Conservation (phyloP, 2,113 vertebrate species). For the Thomomys bottae region DNA sequence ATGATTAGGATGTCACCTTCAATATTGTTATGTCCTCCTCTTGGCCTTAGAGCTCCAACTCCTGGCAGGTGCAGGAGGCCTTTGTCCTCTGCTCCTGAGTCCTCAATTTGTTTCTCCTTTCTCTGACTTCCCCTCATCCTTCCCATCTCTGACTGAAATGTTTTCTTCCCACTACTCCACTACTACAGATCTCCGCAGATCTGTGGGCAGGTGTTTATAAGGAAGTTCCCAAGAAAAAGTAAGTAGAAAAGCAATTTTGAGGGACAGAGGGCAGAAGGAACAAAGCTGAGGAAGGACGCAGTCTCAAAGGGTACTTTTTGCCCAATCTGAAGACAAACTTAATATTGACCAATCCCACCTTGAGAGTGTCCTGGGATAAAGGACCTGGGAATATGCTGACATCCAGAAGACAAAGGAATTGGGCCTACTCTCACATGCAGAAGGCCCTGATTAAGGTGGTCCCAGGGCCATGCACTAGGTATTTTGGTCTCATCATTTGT, state of each 20-base stretch:
- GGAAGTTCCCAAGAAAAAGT: slow-evolving; percentile 32
- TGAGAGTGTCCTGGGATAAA: neutral
- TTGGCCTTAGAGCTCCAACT: neutral
- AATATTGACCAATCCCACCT: slow-evolving; percentile 27
- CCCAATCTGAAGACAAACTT: neutral
- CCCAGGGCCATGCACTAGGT: neutral
- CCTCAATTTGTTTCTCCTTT: neutral
- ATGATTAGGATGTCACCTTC: neutral
- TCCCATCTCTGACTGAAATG: neutral
- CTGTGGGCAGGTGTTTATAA: slow-evolving; percentile 32
- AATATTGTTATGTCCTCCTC: neutral
- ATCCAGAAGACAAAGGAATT: neutral
- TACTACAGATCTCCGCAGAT: neutral
- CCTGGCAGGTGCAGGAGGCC: neutral
- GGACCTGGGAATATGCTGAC: neutral
- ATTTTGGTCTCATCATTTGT: neutral
- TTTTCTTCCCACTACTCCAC: neutral
- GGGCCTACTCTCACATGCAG: neutral
- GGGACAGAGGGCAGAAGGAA: neutral
- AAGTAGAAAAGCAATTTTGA: neutral
- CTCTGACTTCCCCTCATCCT: neutral
- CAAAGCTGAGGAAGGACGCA: neutral
- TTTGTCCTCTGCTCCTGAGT: neutral
- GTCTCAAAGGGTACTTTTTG: neutral
- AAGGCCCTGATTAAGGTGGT: neutral